phyloP scores from a whole-genome alignment of 2,888 invertebrate species.

The Pandemis corylana region DNA sequence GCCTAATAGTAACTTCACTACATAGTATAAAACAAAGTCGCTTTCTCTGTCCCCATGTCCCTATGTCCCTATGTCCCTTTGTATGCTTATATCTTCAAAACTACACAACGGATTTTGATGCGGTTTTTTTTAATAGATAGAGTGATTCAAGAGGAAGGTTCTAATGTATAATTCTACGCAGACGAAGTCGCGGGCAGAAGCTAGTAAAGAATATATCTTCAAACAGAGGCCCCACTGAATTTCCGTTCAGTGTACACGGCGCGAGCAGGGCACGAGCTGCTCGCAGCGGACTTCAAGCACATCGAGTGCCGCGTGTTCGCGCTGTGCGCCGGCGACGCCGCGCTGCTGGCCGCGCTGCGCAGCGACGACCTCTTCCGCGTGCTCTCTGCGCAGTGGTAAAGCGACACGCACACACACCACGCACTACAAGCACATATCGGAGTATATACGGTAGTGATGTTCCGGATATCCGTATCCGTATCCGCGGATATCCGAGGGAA shows the following conservation, averaged over 20 bases:
- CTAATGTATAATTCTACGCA: too few species aligned
- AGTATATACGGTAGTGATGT: too few species aligned
- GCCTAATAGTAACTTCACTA: neutral
- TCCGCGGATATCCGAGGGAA: too few species aligned
- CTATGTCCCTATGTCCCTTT: too few species aligned
- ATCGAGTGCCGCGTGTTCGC: slow-evolving; percentile 82
- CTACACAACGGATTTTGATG: too few species aligned
- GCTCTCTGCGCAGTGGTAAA: slow-evolving; percentile 72
- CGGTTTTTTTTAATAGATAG: too few species aligned
- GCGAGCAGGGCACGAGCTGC: slow-evolving; percentile 57
- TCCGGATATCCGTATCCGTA: too few species aligned
- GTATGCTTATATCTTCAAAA: too few species aligned
- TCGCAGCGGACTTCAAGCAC: slow-evolving; percentile 81
- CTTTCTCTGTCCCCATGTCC: too few species aligned
- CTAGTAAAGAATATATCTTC: neutral
- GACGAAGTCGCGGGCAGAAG: too few species aligned
- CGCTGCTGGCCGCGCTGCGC: slow-evolving; percentile 59
- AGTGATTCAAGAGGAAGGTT: too few species aligned
- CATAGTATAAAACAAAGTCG: too few species aligned
- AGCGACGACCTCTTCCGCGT: slow-evolving; percentile 69
- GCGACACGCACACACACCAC: neutral
- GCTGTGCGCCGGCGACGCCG: slow-evolving; percentile 65
- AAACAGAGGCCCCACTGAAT: slow-evolving; percentile 44
- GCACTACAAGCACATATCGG: neutral
- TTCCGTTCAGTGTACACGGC: slow-evolving; percentile 71